These are phyloP conservation scores for Drosophila nigromelanica DNA, from an alignment of 1,140 invertebrate species.

Conservation along the genomic window DNA sequence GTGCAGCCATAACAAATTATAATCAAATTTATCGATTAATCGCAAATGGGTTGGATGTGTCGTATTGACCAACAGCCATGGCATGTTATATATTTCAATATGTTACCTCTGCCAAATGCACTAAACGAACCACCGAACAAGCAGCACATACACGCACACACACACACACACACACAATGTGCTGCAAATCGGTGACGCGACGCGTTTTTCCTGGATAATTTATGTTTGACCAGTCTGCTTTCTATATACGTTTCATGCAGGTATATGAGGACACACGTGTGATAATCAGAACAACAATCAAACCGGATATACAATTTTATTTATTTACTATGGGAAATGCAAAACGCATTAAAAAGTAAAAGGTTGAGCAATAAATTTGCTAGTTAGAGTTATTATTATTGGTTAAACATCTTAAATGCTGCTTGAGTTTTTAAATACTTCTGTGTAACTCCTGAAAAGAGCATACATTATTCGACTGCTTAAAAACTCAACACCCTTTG, in stretches of 20 bases:
- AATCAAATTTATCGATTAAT: slow-evolving; percentile 80
- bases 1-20: slow-evolving; percentile 69
- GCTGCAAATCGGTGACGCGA: not conserved
- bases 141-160: not conserved
- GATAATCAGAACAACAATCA: not conserved
- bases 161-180: not conserved
- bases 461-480: slow-evolving; percentile 16
- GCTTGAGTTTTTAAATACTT: not conserved
- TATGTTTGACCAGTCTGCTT: not conserved
- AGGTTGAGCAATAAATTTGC: no score
- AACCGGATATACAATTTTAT: not conserved
- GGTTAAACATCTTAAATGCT: not conserved
- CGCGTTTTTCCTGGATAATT: slow-evolving; percentile 2
- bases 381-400: no score
- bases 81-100: slow-evolving; percentile 62
- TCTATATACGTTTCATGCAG: not conserved
- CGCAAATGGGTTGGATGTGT: not conserved
- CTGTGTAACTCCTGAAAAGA: slow-evolving; percentile 2
- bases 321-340: no score
- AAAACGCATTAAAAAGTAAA: no score
- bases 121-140: slow-evolving; percentile 17
- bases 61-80: slow-evolving; percentile 22
- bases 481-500: not conserved
- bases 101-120: slow-evolving; percentile 47
- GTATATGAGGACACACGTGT: not conserved